phyloP scores from a whole-genome alignment of 1,140 invertebrate genomes.

The Odontomachus brunneus region DNA sequence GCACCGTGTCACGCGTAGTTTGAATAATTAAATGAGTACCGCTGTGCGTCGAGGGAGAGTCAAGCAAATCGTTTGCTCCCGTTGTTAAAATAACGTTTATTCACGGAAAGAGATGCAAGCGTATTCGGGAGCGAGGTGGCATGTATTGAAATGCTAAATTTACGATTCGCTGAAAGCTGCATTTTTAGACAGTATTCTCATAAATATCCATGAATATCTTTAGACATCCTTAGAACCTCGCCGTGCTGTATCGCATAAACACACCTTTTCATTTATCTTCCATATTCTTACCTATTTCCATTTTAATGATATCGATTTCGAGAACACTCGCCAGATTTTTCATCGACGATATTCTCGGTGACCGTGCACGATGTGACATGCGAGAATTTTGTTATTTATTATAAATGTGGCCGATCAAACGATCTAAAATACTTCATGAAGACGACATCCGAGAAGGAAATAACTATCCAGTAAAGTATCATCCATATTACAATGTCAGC shows the following conservation, averaged over 20 bases:
- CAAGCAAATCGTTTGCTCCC: constrained; percentile 12
- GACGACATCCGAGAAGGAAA: not conserved
- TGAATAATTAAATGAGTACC: constrained; percentile 45
- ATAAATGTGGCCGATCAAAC: constrained; percentile 26
- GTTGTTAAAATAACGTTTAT: constrained; percentile 37
- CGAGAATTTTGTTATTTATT: constrained; percentile 37
- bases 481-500: no score
- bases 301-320: constrained; percentile 15
- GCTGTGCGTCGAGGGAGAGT: constrained; percentile 21
- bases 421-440: constrained; percentile 33
- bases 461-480: not conserved
- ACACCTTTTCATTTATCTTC: not conserved
- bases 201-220: constrained; percentile 6
- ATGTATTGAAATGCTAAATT: not conserved
- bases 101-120: not conserved
- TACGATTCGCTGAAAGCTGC: not conserved
- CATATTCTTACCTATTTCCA: not conserved
- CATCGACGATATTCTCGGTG: not conserved
- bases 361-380: not conserved
- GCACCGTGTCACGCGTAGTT: constrained; percentile 38
- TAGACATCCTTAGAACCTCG: not conserved
- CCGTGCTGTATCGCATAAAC: not conserved
- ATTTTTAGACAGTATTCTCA: not conserved
- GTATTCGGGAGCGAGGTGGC: not conserved
- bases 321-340: not conserved